These are phyloP conservation scores for Arbacia lixula DNA, from an alignment of 53 echinoderm and acorn worm genomes.

Conservation along the genomic window DNA sequence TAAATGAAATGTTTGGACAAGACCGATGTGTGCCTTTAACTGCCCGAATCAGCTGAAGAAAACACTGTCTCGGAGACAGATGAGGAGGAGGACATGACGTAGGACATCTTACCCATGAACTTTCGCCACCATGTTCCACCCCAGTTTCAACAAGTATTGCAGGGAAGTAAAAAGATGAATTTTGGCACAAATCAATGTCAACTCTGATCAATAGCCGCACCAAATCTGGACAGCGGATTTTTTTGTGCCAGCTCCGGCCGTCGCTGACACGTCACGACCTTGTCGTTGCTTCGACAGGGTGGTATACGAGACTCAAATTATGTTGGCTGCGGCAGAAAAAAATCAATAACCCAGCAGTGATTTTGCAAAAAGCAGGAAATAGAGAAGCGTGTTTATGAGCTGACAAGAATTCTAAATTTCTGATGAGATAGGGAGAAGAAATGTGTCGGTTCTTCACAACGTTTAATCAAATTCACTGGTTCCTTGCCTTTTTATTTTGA, in stretches of 20 bases:
- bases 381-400: neutral
- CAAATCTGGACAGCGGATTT: conserved; percentile 1
- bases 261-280: neutral
- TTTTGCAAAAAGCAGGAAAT: neutral
- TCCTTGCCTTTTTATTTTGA: too few relatives aligned
- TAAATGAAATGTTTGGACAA: too few relatives aligned
- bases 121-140: too few relatives aligned
- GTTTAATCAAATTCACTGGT: too few relatives aligned
- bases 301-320: neutral
- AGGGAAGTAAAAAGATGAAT: neutral
- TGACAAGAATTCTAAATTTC: neutral
- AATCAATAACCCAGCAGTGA: conserved; percentile 17
- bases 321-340: neutral
- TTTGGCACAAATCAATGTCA: conserved; percentile 27
- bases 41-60: too few relatives aligned
- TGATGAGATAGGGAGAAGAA: too few relatives aligned
- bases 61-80: too few relatives aligned
- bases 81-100: too few relatives aligned
- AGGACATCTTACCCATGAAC: too few relatives aligned
- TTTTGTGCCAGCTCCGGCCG: neutral
- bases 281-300: neutral
- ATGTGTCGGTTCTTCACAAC: too few relatives aligned
- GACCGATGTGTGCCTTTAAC: too few relatives aligned
- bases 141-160: too few relatives aligned
- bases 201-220: neutral